Base-by-base conservation (phyloP, 2,888 invertebrate genomes). In the Philopedon plagiatum region DNA sequence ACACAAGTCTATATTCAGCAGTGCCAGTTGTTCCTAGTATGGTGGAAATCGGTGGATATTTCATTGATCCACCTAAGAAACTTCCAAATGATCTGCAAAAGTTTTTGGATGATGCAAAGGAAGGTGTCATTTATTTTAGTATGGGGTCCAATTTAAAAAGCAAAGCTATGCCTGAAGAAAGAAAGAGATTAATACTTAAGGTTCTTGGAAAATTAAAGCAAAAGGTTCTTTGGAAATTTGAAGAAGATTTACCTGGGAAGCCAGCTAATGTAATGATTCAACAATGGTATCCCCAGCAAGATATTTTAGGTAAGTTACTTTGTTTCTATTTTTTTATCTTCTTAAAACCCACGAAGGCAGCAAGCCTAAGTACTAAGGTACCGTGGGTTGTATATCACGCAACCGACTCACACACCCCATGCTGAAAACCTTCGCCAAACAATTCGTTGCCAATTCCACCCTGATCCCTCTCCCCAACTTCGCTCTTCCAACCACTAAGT, bases 141-240 rank as follows among this genome's bases (percentile, higher is more conserved):
- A 87, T 91, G 79, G 91, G 91, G 1, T 89, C 91, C 0, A 88
- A 89, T 75, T 84, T 90, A 0, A 85, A 87, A 67, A 87, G 88
- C 68, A 84, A 86, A 5, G 86, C 90, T 75, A 80, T 92, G 69
- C 86, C 89, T 0, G 77, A 80, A 0, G 87, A 88, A 1, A 89
- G 87, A 72, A 84, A 86, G 23, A 80, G 86, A 19, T 87, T 85
- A 0, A 87, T 93, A 32, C 82, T 89, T 8, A 88, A 88, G 61
- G 88, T 87, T 1, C 89, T 93, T 54, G 84, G 87, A 1, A 87
- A 86, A 69, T 77, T 92, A 0, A 90, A 91, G 73, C 90, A 91
- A 73, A 89, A 87, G 1, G 88, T 93, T 0, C 78, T 93, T n/a
- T 92, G 91, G 91, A 92, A 92, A 84, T 92, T 90, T 89, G 91